Percentiles rank a stretch among this genome's conserved stretches.
phyloP scores from a whole-genome alignment of 2,797 vertebrate genomes.

The Pseudotriccus pelzelni region DNA sequence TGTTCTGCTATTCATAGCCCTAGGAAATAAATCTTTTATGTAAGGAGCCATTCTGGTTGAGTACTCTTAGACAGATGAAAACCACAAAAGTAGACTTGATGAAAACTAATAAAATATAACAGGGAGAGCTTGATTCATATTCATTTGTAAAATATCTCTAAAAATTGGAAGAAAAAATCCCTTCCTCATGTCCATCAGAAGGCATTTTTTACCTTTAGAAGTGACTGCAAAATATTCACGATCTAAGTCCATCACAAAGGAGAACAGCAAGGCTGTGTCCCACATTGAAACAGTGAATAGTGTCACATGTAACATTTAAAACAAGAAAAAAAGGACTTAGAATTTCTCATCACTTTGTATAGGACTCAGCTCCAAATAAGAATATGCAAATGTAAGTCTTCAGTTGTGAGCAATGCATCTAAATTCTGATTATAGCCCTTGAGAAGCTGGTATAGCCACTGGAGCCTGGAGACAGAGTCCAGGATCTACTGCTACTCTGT shows the following conservation, averaged over 20 bases:
- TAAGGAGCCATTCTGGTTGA: not conserved
- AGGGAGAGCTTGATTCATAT: not conserved
- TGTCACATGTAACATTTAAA: not conserved
- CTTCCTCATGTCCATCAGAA: not conserved
- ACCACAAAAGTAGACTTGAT: not conserved
- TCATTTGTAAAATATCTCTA: not conserved
- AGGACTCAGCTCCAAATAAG: not conserved
- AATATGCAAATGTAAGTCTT: not conserved
- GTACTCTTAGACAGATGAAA: not conserved
- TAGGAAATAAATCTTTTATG: slow-evolving; percentile 13
- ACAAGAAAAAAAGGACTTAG: not conserved
- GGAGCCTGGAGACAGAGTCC: not conserved
- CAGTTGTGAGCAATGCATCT: not conserved
- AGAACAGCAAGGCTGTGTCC: not conserved
- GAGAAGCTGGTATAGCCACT: not conserved
- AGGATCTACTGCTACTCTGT: accelerated
- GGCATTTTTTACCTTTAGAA: not conserved
- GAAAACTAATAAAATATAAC: not conserved
- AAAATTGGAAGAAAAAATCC: not conserved
- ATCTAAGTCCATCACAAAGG: not conserved
- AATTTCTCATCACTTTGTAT: not conserved
- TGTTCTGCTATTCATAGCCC: not conserved
- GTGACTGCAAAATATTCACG: not conserved
- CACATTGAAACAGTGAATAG: not conserved
- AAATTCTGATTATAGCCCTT: not conserved